Evolutionary conservation across 2,888 invertebrate genomes (phyloP), one percentile per base, ranked within the genome.

Genomic region (Perizoma affinitatum): DNA sequence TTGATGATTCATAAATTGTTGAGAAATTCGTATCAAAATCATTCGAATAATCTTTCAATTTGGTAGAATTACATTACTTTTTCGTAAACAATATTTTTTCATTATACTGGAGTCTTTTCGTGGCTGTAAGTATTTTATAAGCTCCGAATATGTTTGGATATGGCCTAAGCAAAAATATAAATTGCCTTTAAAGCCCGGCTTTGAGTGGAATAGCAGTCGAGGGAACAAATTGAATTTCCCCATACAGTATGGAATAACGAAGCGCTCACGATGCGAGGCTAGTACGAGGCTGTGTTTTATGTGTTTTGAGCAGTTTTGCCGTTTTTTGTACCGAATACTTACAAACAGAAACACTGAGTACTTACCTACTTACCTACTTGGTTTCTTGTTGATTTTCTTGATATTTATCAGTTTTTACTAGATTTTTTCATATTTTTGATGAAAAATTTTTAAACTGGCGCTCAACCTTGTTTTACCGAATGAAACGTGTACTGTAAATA

Each of bases 161-260:
- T 66, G n/a, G 62, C 47, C 61, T 63, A 61, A 68, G 63, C 66
- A 73, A 74, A 74, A 75, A 75, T 75, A 78, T 74, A 82, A 84
- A 85, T 84, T 84, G 80, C 73, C 75, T 82, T 72, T 73, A 81
- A 84, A 86, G 84, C 84, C 79, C 67, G 70, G 78, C 78, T 83
- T 80, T 73, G 66, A 68, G 65, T 69, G 70, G 72, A 73, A 75
- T 75, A 74, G 63, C 65, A 61, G 71, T 71, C 69, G 70, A 72
- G 68, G 68, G 72, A 74, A 82, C 79, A 83, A 84, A 83, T 85
- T 83, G 82, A 83, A 82, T 82, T 81, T 69, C 60, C 68, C 67
- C 62, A 70, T 68, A 71, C 70, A 51, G 59, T 63, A 56, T 52
- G 48, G 55, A 50, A 58, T 69, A 67, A 69, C 68, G 61, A 54